phyloP scores from a whole-genome alignment of 1,140 invertebrate genomes.

The Pseudomyrmex pallidus region DNA sequence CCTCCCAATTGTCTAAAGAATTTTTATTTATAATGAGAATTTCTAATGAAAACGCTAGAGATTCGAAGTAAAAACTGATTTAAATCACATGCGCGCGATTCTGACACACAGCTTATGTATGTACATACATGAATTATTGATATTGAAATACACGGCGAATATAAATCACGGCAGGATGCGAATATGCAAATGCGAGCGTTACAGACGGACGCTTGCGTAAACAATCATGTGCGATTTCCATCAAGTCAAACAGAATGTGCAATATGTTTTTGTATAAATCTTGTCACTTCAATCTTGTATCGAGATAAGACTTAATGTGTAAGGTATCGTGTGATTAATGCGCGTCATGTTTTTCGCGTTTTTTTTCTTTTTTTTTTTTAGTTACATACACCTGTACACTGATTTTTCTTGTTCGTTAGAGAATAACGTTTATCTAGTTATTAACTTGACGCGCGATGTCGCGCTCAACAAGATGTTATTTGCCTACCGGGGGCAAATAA shows the following conservation, averaged over 20 bases:
- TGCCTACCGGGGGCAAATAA: conserved; percentile 15
- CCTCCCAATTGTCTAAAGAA: no score
- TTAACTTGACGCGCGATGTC: conserved; percentile 1
- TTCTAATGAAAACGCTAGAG: background rate
- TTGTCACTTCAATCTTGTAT: background rate
- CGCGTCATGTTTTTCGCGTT: no score
- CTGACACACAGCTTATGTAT: background rate
- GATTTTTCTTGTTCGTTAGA: background rate
- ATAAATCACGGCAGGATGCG: conserved; percentile 3
- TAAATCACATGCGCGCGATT: background rate
- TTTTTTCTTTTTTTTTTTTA: no score
- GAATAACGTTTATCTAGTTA: conserved; percentile 4
- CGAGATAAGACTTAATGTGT: background rate
- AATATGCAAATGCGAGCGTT: conserved; percentile 14
- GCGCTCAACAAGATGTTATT: conserved; percentile 1
- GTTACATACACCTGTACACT: background rate
- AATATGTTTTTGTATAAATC: conserved; percentile 6
- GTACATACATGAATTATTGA: background rate
- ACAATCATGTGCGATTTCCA: background rate
- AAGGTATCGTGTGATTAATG: background rate
- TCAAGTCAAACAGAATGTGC: background rate
- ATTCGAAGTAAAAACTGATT: background rate
- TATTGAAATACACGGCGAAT: background rate
- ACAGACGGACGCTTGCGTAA: background rate
- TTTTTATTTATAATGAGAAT: background rate